Evolutionary conservation across 2,113 vertebrate genomes (phyloP).

Genomic region (Drymodes brunneopygia): DNA sequence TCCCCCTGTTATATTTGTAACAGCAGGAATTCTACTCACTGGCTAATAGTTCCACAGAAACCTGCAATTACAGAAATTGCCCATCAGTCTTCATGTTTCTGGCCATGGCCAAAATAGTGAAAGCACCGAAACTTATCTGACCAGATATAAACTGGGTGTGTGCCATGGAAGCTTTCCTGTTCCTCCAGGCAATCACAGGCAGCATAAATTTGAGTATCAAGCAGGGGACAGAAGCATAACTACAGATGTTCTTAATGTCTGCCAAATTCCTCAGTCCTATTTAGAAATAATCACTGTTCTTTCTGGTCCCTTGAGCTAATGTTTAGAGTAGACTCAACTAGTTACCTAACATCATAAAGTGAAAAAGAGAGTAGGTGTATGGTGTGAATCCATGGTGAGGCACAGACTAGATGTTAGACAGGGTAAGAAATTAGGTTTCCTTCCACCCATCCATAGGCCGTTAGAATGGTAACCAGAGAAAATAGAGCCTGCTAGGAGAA

Average conservation of each 20-base stretch:
- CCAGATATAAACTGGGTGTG: not conserved
- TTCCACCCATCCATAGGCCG: not conserved
- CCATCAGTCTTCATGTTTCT: not conserved
- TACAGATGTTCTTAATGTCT: slow-evolving; percentile 3
- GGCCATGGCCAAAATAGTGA: not conserved
- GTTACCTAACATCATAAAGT: slow-evolving; percentile 16
- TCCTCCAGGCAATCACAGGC: not conserved
- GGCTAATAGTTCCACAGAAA: not conserved
- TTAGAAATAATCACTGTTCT: not conserved
- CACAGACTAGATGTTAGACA: not conserved
- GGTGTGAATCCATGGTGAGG: slow-evolving; percentile 12
- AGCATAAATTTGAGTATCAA: not conserved
- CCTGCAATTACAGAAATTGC: slow-evolving; percentile 33
- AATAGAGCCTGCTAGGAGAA: not conserved
- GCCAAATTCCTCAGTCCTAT: not conserved
- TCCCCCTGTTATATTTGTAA: not conserved
- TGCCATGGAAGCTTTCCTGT: not conserved
- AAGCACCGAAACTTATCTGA: not conserved
- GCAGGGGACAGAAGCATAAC: not conserved
- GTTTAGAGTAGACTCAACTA: not conserved
- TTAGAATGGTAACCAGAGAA: not conserved
- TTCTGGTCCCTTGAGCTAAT: not conserved
- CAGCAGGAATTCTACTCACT: not conserved
- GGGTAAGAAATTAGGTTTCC: not conserved
- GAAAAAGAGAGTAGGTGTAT: slow-evolving; percentile 2